Evolutionary conservation across 2,797 vertebrate genomes (phyloP).

Genomic region (Sebastes minor): DNA sequence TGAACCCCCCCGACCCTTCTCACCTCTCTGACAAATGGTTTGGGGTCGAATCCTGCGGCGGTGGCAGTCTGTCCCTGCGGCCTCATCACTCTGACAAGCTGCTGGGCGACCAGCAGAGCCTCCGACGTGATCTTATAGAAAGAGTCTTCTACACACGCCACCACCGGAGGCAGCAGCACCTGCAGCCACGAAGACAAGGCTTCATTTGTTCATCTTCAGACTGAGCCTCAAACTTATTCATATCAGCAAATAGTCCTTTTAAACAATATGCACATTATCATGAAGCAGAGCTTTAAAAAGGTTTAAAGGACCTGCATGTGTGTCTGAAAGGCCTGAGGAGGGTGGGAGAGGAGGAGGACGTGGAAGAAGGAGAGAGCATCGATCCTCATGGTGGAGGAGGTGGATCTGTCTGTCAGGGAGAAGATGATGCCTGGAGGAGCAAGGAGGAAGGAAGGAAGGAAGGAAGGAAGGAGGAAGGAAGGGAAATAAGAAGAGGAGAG

Average conservation of each 20-base stretch:
- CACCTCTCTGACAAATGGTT: conserved; percentile 85
- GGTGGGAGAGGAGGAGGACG: conserved; percentile 88
- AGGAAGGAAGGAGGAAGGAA: conserved; percentile 82
- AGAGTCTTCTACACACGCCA: conserved; percentile 88
- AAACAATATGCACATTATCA: not conserved
- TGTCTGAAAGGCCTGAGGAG: conserved; percentile 87
- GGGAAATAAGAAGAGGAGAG: conserved; percentile 50
- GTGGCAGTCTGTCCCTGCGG: conserved; percentile 68
- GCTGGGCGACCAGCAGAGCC: conserved; percentile 91
- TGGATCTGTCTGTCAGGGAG: conserved; percentile 90
- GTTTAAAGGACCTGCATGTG: conserved; percentile 82
- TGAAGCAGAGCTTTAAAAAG: not conserved
- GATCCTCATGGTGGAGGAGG: conserved; percentile 93
- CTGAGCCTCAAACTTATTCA: not conserved
- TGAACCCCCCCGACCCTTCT: not conserved
- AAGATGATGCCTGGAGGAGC: conserved; percentile 85
- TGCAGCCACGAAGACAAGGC: conserved; percentile 54
- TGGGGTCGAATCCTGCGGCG: conserved; percentile 77
- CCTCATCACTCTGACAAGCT: conserved; percentile 89
- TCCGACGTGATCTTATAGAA: conserved; percentile 96
- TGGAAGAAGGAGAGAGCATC: conserved; percentile 91
- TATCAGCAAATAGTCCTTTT: not conserved
- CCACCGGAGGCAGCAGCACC: conserved; percentile 84
- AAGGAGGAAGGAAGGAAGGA: conserved; percentile 37
- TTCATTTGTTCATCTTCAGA: not conserved